phyloP scores from a whole-genome alignment of 1,140 invertebrate genomes.

The Drosophila pectinifera region DNA sequence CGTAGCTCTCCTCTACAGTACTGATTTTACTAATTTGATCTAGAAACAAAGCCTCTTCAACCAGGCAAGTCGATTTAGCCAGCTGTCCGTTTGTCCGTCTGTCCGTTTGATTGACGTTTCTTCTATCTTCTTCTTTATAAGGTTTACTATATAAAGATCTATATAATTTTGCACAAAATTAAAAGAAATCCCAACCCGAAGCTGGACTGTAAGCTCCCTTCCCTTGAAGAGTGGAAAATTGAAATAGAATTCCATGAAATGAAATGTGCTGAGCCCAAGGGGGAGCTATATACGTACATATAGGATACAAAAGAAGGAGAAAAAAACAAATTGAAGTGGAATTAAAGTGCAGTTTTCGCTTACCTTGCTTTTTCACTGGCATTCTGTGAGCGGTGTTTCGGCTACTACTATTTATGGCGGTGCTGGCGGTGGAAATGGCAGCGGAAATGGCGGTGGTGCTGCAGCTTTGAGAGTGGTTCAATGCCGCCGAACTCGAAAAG shows the following conservation, averaged over 20 bases:
- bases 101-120: too few relatives aligned
- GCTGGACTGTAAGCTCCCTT: background rate
- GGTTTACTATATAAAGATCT: too few relatives aligned
- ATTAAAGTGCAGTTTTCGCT: constrained; percentile 28
- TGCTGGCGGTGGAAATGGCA: constrained; percentile 36
- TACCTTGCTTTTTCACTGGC: constrained; percentile 80
- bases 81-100: too few relatives aligned
- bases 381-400: constrained; percentile 60
- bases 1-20: too few relatives aligned
- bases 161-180: background rate
- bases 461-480: constrained; percentile 46
- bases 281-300: background rate
- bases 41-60: too few relatives aligned
- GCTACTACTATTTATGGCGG: constrained; percentile 33
- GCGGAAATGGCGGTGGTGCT: constrained; percentile 37
- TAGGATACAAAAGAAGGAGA: background rate
- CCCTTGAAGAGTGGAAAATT: background rate
- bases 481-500: constrained; percentile 41
- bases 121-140: too few relatives aligned
- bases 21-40: too few relatives aligned
- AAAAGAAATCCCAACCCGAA: too few relatives aligned
- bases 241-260: background rate
- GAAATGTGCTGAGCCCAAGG: too few relatives aligned
- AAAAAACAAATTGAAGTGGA: background rate
- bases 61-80: too few relatives aligned